A percentile compares a stretch with the other conserved stretches of the same genome.
These are phyloP conservation scores for Gracilinanus agilis DNA, from an alignment of 2,113 vertebrate species.

Conservation along the genomic window DNA sequence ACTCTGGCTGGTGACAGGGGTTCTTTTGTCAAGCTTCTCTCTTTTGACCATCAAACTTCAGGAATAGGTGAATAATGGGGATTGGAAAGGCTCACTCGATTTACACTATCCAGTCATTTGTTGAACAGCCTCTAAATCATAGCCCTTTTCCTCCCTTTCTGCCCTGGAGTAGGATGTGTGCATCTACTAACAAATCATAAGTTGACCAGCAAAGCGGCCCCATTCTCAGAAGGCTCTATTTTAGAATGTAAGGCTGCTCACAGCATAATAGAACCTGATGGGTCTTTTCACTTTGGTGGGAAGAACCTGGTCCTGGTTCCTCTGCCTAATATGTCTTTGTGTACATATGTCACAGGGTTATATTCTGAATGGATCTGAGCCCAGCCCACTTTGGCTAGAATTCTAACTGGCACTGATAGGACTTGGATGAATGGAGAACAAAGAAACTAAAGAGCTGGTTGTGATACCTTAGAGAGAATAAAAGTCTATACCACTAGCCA, in stretches of 20 bases:
- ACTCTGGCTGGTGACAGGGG: slow-evolving; percentile 34
- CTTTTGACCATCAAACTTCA: slow-evolving; percentile 34
- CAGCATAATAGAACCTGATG: slow-evolving; percentile 1
- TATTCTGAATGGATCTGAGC: background rate
- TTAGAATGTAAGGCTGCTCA: background rate
- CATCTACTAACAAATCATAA: background rate
- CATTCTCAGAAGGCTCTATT: background rate
- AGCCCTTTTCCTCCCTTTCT: background rate
- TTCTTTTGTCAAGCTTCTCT: slow-evolving; percentile 64
- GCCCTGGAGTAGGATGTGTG: background rate
- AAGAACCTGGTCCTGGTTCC: background rate
- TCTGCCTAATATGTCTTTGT: background rate
- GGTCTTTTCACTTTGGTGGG: background rate
- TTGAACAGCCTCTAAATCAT: background rate
- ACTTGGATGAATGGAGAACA: background rate
- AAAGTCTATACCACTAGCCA: background rate
- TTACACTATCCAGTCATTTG: background rate
- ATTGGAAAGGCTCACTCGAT: background rate
- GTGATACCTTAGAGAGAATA: slow-evolving; percentile 6
- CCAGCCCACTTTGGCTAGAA: slow-evolving; percentile 4
- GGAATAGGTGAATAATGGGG: background rate
- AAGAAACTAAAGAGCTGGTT: background rate
- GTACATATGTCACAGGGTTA: background rate
- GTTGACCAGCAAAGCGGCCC: background rate
- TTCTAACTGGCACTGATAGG: background rate